Percentiles rank a stretch among this genome's conserved stretches.
Conservation (phyloP, 2,888 invertebrate genomes). For the Synergus umbraculus region DNA sequence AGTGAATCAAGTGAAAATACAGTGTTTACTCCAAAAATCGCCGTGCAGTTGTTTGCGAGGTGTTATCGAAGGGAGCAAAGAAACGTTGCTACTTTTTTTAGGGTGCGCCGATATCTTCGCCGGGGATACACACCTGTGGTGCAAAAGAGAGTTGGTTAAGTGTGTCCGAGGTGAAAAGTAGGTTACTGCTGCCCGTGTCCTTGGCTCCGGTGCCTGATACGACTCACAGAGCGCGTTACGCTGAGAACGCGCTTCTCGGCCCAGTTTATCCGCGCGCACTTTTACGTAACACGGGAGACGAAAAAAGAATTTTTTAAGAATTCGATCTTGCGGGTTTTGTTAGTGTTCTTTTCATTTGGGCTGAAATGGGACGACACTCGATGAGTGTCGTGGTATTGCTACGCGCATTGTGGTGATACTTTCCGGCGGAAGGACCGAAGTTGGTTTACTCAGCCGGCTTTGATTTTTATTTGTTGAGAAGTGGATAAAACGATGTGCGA, state of each 20-base stretch:
- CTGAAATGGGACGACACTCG: neutral
- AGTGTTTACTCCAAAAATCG: neutral
- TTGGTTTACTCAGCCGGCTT: constrained; percentile 15
- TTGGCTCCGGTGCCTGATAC: constrained; percentile 41
- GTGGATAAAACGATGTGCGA: constrained; percentile 17
- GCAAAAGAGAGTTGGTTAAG: constrained; percentile 38
- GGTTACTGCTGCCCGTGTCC: constrained; percentile 34
- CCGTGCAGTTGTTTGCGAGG: neutral
- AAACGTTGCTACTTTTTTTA: constrained; percentile 33
- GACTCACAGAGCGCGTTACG: constrained; percentile 40
- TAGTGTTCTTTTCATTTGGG: neutral
- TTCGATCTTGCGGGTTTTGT: neutral
- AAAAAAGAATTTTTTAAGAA: neutral
- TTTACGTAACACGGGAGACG: constrained; percentile 20
- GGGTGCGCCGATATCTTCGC: constrained; percentile 40
- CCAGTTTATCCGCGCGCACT: constrained; percentile 17
- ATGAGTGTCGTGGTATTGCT: neutral
- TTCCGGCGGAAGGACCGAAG: constrained; percentile 27
- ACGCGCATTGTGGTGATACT: neutral
- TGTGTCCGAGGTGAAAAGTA: constrained; percentile 41
- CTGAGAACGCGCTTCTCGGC: constrained; percentile 34
- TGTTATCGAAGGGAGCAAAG: neutral
- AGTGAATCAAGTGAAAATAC: neutral
- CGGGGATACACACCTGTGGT: constrained; percentile 31
- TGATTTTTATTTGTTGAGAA: constrained; percentile 15